Evolutionary conservation across 2,888 invertebrate genomes (phyloP), one percentile per base, ranked within the genome.

Genomic region (Hedychridium roseum): DNA sequence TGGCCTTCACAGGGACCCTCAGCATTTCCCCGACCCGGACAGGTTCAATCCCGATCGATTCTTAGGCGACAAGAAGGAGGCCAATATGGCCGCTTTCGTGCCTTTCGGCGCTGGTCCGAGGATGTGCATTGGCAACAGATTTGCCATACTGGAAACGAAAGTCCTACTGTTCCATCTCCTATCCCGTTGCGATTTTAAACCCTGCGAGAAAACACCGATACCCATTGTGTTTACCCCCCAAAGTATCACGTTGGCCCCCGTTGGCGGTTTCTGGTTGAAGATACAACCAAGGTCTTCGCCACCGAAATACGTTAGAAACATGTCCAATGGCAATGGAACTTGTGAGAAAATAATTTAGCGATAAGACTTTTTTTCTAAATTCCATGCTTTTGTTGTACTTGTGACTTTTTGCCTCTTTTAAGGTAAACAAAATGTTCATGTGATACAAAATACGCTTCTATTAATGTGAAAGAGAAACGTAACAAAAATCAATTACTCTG

Each of bases 41-140:
- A 65, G 60, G 20, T 81, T 81, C 43, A 65, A 79, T 48, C 81
- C 81, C 0, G 76, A 79, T 14, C 62, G 80, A 43, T 80, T 80
- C 36, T 50, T 66, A 1, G 66, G 71, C 1, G 16, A n/a, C 0
- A 17, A 48, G 0, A 50, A 46, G 2, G n/a, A 12, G 0, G n/a
- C 34, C 1, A 54, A 60, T 12, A 23, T 34, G 0, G 45, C 52
- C 1, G 27, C 45, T 1, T 73, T 58, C 27, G 9, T 70, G 0
- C 68, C 73, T 0, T 74, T 75, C 16, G 73, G 74, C 0, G 14
- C 65, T 1, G 74, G 73, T 0, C 73, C 71, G 0, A 57, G 74
- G 28, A 47, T 59, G n/a, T 74, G 74, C 43, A 68, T 75, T 3
- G 75, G 67, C 0, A 71, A 68, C 18, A 74, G 82, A 41, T 83